Evolutionary conservation across 1,140 invertebrate species (phyloP), one percentile per base, ranked within the genome.

Genomic region (Cotesia vestalis): DNA sequence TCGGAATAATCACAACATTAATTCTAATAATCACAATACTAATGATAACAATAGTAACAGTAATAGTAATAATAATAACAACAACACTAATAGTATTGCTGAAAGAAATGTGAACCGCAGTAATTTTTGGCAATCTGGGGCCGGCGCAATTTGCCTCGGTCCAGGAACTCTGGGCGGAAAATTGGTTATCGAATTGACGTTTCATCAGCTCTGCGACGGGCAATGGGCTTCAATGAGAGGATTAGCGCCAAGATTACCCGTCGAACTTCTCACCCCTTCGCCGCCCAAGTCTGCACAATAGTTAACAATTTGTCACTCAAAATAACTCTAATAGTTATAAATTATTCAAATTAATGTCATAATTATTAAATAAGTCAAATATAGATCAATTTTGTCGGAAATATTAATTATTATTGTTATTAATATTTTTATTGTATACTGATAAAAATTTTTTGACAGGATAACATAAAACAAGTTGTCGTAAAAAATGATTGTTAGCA

Each of bases 221-320:
- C 93, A 95, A 75, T 95, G 93, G 94, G 93, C 93, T 11, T 94
- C 93, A 73, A 94, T 94, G 93, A 89, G 91, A 4, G 92, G 92
- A 69, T 82, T 94, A 0, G 89, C 90, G 0, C 92, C 92, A 1
- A 84, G 93, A 59, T 80, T 94, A 11, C 91, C 92, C 0, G 75
- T 90, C 9, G 81, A 85, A 36, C 14, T 69, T 5, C 66, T 70
- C 9, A 57, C 27, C 12, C 11, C 61, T 27, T 17, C 14, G 4
- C 14, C 17, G 4, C 20, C 57, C 51, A 12, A n/a, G 34, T 34
- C 53, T 17, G 35, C 40, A 59, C 51, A 34, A n/a, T 66, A 35
- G 5, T 46, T 46, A 9, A 8, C 8, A 57, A 57, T 57, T 12
- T 20, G 2, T 17, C 8, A 4, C 5, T 17, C 3, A 14, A 20